phyloP scores from a whole-genome alignment of 2,113 vertebrate species.

The Bubalus kerabau region DNA sequence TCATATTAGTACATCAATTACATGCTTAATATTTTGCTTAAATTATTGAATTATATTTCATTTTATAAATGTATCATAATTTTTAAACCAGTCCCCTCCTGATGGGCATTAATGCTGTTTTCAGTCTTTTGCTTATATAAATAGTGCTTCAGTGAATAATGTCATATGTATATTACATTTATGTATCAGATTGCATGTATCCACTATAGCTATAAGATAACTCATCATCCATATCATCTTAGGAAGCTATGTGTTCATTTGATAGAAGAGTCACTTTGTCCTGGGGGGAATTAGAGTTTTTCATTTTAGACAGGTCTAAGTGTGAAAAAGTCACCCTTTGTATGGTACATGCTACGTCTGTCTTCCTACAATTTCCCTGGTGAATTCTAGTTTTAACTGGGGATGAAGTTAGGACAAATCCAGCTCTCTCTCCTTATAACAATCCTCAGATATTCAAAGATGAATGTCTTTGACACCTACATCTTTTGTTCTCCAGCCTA shows the following conservation, averaged over 20 bases:
- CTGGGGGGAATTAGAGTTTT: not conserved
- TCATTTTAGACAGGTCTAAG: not conserved
- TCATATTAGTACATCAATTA: not conserved
- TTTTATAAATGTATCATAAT: not conserved
- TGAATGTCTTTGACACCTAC: not conserved
- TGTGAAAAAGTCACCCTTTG: not conserved
- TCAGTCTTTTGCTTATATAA: not conserved
- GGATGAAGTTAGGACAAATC: not conserved
- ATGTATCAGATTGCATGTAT: not conserved
- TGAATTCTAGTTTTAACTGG: not conserved
- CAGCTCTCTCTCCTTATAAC: not conserved
- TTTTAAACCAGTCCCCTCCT: not conserved
- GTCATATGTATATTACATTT: not conserved
- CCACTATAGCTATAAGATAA: not conserved
- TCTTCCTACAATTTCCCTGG: not conserved
- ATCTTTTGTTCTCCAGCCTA: not conserved
- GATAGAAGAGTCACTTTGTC: not conserved
- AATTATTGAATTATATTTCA: not conserved
- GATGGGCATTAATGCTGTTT: not conserved
- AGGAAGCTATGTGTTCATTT: not conserved
- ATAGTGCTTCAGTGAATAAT: not conserved
- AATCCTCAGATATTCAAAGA: not conserved
- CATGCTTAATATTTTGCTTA: not conserved
- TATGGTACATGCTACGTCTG: not conserved
- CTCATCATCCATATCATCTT: not conserved